phyloP scores from a whole-genome alignment of 2,113 vertebrate species.

The Fukomys damarensis region DNA sequence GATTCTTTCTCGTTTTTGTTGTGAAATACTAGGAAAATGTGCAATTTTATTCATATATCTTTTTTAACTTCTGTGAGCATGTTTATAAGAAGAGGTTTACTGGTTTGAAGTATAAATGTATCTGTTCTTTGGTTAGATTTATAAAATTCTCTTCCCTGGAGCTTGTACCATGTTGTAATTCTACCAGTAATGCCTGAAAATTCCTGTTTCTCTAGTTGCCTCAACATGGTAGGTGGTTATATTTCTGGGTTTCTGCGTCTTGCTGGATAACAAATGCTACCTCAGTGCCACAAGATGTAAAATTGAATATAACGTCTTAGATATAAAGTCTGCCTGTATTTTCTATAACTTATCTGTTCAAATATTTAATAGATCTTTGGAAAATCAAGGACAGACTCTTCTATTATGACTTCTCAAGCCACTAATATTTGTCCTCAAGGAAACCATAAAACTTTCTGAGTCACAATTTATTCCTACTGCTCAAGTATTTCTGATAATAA shows the following conservation, averaged over 20 bases:
- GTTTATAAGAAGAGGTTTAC: neutral
- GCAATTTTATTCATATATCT: neutral
- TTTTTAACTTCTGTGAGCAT: neutral
- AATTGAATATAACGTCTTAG: neutral
- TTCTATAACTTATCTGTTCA: neutral
- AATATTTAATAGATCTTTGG: neutral
- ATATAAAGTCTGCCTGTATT: neutral
- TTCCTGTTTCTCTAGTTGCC: neutral
- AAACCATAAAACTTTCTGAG: neutral
- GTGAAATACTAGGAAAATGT: neutral
- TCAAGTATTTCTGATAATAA: neutral
- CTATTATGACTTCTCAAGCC: neutral
- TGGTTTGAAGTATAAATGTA: neutral
- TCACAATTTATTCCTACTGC: neutral
- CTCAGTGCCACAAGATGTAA: neutral
- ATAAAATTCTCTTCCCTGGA: neutral
- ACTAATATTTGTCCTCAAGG: neutral
- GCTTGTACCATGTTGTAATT: neutral
- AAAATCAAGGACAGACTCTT: neutral
- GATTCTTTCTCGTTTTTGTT: constrained; percentile 5
- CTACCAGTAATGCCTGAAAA: neutral
- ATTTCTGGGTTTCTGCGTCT: neutral
- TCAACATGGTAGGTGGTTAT: neutral
- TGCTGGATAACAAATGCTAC: neutral
- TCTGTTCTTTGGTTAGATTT: neutral